phyloP scores from a whole-genome alignment of 2,888 invertebrate genomes.

The Sesamia inferens region DNA sequence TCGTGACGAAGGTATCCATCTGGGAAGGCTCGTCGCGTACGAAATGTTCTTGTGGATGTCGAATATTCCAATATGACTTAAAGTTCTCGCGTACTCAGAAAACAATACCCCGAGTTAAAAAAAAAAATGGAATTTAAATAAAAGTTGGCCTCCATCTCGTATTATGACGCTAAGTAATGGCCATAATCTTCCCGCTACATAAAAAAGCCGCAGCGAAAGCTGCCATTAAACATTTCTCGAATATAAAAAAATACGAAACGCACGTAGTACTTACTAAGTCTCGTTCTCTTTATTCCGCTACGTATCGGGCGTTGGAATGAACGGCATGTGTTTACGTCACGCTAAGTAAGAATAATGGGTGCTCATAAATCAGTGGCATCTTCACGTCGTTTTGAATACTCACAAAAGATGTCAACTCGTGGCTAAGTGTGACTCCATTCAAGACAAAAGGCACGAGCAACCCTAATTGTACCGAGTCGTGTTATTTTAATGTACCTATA shows the following conservation, averaged over 20 bases:
- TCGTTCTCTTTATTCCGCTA: slow-evolving; percentile 58
- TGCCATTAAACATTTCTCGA: slow-evolving; percentile 57
- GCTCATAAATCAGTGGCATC: slow-evolving; percentile 84
- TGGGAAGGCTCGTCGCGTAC: slow-evolving; percentile 18
- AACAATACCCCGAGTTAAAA: slow-evolving; percentile 37
- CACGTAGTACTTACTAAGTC: slow-evolving; percentile 47
- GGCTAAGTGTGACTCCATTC: slow-evolving; percentile 74
- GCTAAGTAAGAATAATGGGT: slow-evolving; percentile 85
- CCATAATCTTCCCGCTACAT: slow-evolving; percentile 54
- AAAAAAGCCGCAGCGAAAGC: slow-evolving; percentile 48
- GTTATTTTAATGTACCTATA: slow-evolving; percentile 63
- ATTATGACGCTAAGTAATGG: slow-evolving; percentile 54
- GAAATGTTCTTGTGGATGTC: slow-evolving; percentile 29
- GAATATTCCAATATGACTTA: slow-evolving; percentile 19
- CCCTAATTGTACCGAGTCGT: slow-evolving; percentile 65
- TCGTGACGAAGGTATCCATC: slow-evolving; percentile 66
- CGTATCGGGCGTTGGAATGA: slow-evolving; percentile 67
- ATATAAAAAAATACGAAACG: slow-evolving; percentile 56
- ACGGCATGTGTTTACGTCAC: slow-evolving; percentile 85
- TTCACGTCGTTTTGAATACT: slow-evolving; percentile 84
- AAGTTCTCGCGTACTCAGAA: slow-evolving; percentile 17
- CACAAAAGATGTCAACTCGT: slow-evolving; percentile 78
- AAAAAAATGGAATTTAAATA: slow-evolving; percentile 41
- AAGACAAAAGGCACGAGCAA: slow-evolving; percentile 68
- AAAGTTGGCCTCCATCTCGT: slow-evolving; percentile 30